Evolutionary conservation across 2,113 vertebrate species (phyloP).

Genomic region (Leucopternis melanops): DNA sequence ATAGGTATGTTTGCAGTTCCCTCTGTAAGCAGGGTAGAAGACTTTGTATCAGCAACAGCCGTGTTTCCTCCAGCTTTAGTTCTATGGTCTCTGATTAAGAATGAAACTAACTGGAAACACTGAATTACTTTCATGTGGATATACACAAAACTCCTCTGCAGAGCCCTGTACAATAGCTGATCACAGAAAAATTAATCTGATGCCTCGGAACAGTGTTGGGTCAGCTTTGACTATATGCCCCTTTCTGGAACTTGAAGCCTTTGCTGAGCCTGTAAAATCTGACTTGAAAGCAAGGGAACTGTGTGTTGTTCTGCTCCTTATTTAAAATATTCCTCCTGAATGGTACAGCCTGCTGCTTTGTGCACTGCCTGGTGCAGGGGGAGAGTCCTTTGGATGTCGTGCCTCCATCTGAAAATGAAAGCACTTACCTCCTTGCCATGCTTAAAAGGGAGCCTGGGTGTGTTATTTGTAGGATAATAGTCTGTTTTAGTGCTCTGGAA

Average conservation of each 20-base stretch:
- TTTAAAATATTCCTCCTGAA: not conserved
- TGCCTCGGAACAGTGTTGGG: too few species aligned
- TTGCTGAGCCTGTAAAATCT: not conserved
- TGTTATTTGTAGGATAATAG: not conserved
- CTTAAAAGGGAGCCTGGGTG: not conserved
- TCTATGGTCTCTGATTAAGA: not conserved
- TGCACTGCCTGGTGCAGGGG: not conserved
- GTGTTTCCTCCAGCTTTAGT: not conserved
- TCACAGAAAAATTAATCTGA: not conserved
- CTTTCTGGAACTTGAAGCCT: not conserved
- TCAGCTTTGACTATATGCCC: not conserved
- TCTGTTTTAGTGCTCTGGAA: not conserved
- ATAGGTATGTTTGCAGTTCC: not conserved
- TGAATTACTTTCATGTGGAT: fast-evolving
- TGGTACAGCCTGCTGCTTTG: not conserved
- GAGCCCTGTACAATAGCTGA: not conserved
- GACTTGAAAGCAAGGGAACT: not conserved
- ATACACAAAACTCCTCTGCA: not conserved
- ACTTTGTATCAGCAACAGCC: not conserved
- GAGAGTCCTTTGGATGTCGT: not conserved
- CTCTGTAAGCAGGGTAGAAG: not conserved
- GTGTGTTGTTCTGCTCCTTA: not conserved
- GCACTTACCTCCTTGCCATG: not conserved
- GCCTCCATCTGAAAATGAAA: fast-evolving
- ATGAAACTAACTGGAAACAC: not conserved